Evolutionary conservation across 2,113 vertebrate species (phyloP).

Genomic region (Erinaceus europaeus): DNA sequence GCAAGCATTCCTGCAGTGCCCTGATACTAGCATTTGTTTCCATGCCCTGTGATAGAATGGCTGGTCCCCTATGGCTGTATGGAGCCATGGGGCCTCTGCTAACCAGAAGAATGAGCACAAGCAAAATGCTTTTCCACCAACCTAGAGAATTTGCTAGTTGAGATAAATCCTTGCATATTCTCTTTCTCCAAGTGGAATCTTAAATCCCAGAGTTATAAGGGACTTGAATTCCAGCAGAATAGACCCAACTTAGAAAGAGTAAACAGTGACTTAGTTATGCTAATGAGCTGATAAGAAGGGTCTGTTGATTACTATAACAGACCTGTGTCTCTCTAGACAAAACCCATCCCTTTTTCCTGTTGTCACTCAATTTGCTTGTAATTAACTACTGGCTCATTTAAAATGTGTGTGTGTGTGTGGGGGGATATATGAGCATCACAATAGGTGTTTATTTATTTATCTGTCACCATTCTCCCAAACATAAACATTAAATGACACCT

Average conservation of each 20-base stretch:
- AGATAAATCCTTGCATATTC: accelerated
- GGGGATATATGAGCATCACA: no score
- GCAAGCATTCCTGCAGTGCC: no score
- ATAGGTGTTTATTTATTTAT: not conserved
- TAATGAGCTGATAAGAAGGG: no score
- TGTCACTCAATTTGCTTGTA: not conserved
- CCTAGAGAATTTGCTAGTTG: no score
- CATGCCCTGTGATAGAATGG: not conserved
- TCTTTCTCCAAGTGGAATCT: accelerated
- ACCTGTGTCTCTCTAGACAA: not conserved
- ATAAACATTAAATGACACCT: not conserved
- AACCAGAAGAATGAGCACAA: not conserved
- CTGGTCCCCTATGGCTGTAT: accelerated
- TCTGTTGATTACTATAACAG: not conserved
- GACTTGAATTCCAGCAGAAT: no score
- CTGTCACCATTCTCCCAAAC: not conserved
- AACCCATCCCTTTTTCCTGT: no score
- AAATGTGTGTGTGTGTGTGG: no score
- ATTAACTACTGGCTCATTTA: not conserved
- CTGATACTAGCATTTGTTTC: not conserved
- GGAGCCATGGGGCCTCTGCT: accelerated
- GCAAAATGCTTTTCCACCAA: not conserved
- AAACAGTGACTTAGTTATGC: accelerated
- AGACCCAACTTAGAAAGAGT: accelerated
- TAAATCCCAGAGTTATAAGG: not conserved